phyloP scores from a whole-genome alignment of 2,797 vertebrate genomes.

The Epinephelus awoara region DNA sequence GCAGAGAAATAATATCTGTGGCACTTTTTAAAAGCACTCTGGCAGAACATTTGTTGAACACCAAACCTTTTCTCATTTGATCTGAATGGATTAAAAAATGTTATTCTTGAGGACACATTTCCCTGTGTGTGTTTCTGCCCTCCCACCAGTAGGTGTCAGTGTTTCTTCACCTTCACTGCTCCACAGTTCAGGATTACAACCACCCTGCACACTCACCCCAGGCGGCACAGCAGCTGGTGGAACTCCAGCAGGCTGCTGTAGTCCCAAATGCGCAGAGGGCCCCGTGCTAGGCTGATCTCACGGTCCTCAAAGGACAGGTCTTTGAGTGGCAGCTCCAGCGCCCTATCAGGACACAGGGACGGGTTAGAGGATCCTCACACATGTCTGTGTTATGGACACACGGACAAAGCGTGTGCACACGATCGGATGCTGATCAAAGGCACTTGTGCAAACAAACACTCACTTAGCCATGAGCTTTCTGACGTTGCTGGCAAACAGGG shows the following conservation, averaged over 20 bases:
- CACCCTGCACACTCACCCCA: slow-evolving; percentile 87
- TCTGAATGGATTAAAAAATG: neutral
- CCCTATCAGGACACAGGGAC: slow-evolving; percentile 78
- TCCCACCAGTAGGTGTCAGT: slow-evolving; percentile 56
- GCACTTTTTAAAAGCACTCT: no score
- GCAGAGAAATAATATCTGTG: neutral
- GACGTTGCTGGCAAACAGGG: slow-evolving; percentile 94
- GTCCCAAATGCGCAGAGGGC: slow-evolving; percentile 89
- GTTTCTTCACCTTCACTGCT: neutral
- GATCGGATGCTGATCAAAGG: neutral
- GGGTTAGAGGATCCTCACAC: rapidly evolving
- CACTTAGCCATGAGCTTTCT: slow-evolving; percentile 88
- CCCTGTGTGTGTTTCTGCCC: slow-evolving; percentile 5
- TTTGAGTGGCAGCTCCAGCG: slow-evolving; percentile 89
- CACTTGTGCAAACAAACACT: slow-evolving; percentile 46
- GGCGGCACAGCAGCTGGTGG: slow-evolving; percentile 88
- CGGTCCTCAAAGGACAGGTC: slow-evolving; percentile 96
- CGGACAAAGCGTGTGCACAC: neutral
- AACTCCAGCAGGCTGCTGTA: slow-evolving; percentile 92
- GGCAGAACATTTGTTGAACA: neutral
- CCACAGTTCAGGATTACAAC: neutral
- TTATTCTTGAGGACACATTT: no score
- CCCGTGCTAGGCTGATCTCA: slow-evolving; percentile 90
- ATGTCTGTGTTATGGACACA: neutral
- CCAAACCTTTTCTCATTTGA: neutral